These are phyloP conservation scores for Hetaerina titia DNA, from an alignment of 2,888 invertebrate genomes.

Conservation along the genomic window DNA sequence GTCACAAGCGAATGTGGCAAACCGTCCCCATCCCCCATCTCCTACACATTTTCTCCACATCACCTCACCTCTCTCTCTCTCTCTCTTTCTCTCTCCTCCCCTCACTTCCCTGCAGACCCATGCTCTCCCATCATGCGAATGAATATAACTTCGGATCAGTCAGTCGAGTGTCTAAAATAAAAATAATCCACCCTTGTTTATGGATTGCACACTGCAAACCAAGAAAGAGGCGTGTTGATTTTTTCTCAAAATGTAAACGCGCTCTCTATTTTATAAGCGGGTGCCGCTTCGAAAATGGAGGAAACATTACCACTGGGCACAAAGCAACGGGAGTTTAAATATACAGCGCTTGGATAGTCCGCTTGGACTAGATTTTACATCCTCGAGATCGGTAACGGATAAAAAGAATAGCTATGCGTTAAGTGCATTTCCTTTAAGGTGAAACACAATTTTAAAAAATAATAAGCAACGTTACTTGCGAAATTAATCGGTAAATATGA, in stretches of 20 bases:
- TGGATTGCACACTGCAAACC: background rate
- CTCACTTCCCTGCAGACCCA: background rate
- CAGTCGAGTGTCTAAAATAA: conserved; percentile 15
- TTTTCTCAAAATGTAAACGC: background rate
- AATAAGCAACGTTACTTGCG: background rate
- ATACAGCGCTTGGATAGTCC: background rate
- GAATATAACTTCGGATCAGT: conserved; percentile 47
- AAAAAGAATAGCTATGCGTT: background rate
- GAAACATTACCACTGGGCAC: background rate
- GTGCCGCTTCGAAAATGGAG: background rate
- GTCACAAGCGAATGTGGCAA: conserved; percentile 53
- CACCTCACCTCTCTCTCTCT: background rate
- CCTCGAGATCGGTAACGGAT: background rate
- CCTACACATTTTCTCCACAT: background rate
- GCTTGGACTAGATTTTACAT: background rate
- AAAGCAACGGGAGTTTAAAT: background rate
- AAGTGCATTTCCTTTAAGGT: background rate
- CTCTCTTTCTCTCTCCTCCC: background rate
- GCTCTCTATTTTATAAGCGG: background rate
- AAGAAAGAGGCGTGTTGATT: background rate
- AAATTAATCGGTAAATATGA: background rate
- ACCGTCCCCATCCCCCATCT: background rate
- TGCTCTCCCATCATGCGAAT: background rate
- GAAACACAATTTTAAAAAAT: background rate
- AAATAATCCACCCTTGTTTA: conserved; percentile 38